Percentiles rank a stretch among this genome's conserved stretches.
Conservation (phyloP, 2,113 vertebrate species). For the Micromys minutus region DNA sequence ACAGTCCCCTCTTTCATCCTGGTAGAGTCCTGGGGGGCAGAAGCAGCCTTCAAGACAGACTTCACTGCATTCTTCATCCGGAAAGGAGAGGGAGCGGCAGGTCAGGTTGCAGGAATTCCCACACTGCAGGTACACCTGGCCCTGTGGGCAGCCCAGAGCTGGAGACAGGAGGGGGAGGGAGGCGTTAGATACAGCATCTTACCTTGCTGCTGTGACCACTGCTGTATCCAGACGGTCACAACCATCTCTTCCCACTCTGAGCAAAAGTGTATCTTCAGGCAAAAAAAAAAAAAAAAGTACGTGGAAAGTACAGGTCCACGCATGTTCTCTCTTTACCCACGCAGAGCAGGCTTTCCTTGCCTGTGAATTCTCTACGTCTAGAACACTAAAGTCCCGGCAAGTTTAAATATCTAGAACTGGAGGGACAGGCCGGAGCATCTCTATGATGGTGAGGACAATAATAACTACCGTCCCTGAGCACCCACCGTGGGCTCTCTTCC, state of each 20-base stretch:
- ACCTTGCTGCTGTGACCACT: neutral
- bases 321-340: neutral
- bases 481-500: neutral
- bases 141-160: slow-evolving; percentile 91
- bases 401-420: neutral
- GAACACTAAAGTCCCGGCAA: neutral
- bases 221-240: neutral
- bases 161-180: neutral
- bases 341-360: neutral
- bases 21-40: slow-evolving; percentile 90
- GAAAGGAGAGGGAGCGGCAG: slow-evolving; percentile 91
- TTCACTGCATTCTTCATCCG: slow-evolving; percentile 86
- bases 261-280: neutral
- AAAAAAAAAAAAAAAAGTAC: no score
- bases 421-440: neutral
- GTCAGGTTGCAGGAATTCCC: slow-evolving; percentile 92
- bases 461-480: neutral
- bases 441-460: neutral
- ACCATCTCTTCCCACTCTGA: neutral
- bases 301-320: rapidly evolving
- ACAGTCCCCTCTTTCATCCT: slow-evolving; percentile 89
- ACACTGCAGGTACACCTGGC: slow-evolving; percentile 91
- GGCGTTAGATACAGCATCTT: neutral
- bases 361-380: neutral
- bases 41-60: slow-evolving; percentile 95